Conservation (phyloP, 2,113 vertebrate genomes). For the Amazona vittata region DNA sequence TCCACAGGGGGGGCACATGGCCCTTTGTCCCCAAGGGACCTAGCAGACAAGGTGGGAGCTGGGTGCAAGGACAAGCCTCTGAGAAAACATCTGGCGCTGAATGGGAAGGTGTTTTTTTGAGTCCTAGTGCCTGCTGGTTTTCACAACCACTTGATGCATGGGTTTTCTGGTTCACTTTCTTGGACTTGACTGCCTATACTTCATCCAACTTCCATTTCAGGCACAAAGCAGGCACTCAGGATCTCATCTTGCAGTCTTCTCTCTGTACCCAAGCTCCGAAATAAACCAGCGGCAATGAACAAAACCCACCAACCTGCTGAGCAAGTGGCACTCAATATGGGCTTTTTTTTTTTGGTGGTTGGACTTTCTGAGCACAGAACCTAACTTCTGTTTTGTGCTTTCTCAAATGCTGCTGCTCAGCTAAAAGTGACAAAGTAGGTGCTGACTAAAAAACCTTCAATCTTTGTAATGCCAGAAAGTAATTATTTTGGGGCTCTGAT, state of each 20-base stretch:
- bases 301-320: conserved; percentile 36
- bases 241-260: background rate
- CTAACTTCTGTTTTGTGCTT: background rate
- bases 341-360: background rate
- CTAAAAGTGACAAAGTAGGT: background rate
- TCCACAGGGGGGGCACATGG: accelerated
- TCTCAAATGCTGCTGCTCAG: background rate
- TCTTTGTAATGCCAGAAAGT: background rate
- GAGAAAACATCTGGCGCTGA: background rate
- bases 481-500: background rate
- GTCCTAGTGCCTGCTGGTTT: background rate
- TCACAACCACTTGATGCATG: background rate
- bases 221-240: background rate
- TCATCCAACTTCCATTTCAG: conserved; percentile 7
- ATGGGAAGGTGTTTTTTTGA: background rate
- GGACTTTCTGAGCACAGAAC: background rate
- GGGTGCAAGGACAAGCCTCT: background rate
- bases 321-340: background rate
- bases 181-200: background rate
- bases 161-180: background rate
- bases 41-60: accelerated
- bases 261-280: background rate
- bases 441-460: background rate
- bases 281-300: background rate
- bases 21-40: accelerated